A percentile compares a stretch with the other conserved stretches of the same genome.
phyloP scores from a whole-genome alignment of 1,140 invertebrate genomes.

The Drosophila ananassae region DNA sequence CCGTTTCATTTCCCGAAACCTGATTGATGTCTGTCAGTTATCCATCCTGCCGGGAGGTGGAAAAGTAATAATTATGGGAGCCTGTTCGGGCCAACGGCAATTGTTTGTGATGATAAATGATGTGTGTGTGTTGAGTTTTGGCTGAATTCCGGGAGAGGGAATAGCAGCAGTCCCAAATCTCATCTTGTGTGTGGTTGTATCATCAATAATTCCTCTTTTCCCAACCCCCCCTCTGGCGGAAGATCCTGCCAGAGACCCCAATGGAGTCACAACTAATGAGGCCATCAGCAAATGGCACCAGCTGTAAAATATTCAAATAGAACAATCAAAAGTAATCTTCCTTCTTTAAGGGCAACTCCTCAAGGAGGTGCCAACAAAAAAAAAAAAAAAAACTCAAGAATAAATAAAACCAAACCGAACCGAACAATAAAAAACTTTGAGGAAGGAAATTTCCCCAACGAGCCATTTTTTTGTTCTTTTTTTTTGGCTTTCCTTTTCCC shows the following conservation, averaged over 20 bases:
- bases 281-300: constrained; percentile 45
- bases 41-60: constrained; percentile 42
- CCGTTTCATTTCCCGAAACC: constrained; percentile 26
- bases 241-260: constrained; percentile 4
- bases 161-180: background rate
- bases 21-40: constrained; percentile 77
- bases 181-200: background rate
- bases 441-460: constrained; percentile 78
- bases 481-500: constrained; percentile 5
- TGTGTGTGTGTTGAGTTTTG: constrained; percentile 16
- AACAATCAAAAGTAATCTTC: constrained; percentile 59
- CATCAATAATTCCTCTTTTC: constrained; percentile 65
- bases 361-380: constrained; percentile 45
- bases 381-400: constrained; percentile 42
- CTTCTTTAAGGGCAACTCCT: constrained; percentile 29
- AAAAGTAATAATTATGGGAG: constrained; percentile 44
- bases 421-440: constrained; percentile 58
- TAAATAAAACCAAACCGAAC: constrained; percentile 12
- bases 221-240: background rate
- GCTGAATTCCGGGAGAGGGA: background rate
- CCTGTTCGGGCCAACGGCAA: constrained; percentile 37
- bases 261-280: constrained; percentile 57
- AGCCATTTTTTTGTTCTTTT: constrained; percentile 53
- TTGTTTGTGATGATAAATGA: constrained; percentile 61
- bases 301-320: constrained; percentile 46